Base-by-base conservation (phyloP, 2,797 vertebrate genomes). In the Benthosema pterotum region DNA sequence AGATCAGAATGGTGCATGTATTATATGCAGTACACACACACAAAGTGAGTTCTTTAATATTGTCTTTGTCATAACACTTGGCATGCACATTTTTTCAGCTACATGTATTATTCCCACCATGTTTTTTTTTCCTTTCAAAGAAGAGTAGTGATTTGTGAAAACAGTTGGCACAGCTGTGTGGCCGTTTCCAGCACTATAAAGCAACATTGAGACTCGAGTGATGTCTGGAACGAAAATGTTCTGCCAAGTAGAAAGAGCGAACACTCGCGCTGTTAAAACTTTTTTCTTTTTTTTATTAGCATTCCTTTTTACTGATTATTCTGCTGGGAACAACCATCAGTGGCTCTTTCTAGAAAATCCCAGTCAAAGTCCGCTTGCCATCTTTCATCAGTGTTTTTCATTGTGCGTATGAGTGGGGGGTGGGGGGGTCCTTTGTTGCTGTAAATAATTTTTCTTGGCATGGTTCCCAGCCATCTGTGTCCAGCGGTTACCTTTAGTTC, bases 61-160 rank as follows among this genome's bases (percentile, higher is more conserved):
- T n/a, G n/a, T n/a, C n/a, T n/a, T n/a, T n/a, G n/a, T n/a, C n/a
- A n/a, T n/a, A n/a, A n/a, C n/a, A n/a, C n/a, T n/a, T n/a, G n/a
- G n/a, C n/a, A n/a, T n/a, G n/a, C n/a, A n/a, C n/a, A n/a, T n/a
- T 25, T 16, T 48, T 7, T 28, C 42, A 38, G 12, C 16, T 53
- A 14, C 69, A 68, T 80, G 69, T 74, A 77, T 71, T 65, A 79
- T 78, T 85, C 81, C 65, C 56, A 65, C 71, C 68, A 62, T 83
- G 83, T 82, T 79, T 63, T 54, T 61, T 78, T 80, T 83, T 63
- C 57, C 61, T 78, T 80, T 83, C 69, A 71, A n/a, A 78, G 67
- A 48, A 54, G 69, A 60, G 80, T 68, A 61, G 58, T 16, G 74
- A 84, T 65, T 84, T 56, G 56, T 79, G 78, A 83, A 76, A 83